Evolutionary conservation across 1,140 invertebrate species (phyloP).

Genomic region (Drosophila novamexicana): DNA sequence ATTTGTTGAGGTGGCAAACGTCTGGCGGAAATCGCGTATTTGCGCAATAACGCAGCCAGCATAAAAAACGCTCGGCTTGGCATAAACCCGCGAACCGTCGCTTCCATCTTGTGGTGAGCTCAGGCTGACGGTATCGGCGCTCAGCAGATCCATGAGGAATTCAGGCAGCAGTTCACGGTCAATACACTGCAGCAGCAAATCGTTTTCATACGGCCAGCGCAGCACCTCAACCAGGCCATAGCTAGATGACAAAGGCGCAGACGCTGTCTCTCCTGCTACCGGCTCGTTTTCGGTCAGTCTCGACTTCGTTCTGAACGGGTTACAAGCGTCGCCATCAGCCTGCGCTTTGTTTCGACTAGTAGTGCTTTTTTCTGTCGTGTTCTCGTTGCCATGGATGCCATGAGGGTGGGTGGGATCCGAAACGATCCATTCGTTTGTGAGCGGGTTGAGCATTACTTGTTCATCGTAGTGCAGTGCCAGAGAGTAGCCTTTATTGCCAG

Average conservation of each 20-base stretch:
- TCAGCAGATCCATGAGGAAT: conserved; percentile 92
- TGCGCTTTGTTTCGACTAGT: conserved; percentile 58
- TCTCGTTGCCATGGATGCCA: conserved; percentile 28
- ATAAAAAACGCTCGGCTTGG: conserved; percentile 91
- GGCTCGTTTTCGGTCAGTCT: conserved; percentile 29
- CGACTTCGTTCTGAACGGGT: conserved; percentile 38
- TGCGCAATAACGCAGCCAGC: conserved; percentile 96
- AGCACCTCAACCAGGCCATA: conserved; percentile 89
- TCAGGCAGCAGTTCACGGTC: conserved; percentile 95
- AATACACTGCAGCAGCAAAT: conserved; percentile 90
- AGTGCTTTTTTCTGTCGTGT: conserved; percentile 26
- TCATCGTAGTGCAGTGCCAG: conserved; percentile 89
- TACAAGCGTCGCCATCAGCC: conserved; percentile 30
- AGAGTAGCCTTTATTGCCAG: conserved; percentile 96
- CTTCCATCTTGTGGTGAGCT: conserved; percentile 63
- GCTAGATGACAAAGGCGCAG: conserved; percentile 72
- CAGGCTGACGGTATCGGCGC: conserved; percentile 87
- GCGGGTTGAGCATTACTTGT: conserved; percentile 59
- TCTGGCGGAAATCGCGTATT: conserved; percentile 94
- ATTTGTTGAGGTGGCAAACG: conserved; percentile 88
- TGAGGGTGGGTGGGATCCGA: conserved; percentile 18
- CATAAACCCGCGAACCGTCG: conserved; percentile 69
- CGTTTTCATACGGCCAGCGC: conserved; percentile 91
- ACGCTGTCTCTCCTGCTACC: conserved; percentile 1
- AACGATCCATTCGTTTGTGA: conserved; percentile 66